These are phyloP conservation scores for Caracal caracal DNA, from an alignment of 2,113 vertebrate species.

Conservation along the genomic window DNA sequence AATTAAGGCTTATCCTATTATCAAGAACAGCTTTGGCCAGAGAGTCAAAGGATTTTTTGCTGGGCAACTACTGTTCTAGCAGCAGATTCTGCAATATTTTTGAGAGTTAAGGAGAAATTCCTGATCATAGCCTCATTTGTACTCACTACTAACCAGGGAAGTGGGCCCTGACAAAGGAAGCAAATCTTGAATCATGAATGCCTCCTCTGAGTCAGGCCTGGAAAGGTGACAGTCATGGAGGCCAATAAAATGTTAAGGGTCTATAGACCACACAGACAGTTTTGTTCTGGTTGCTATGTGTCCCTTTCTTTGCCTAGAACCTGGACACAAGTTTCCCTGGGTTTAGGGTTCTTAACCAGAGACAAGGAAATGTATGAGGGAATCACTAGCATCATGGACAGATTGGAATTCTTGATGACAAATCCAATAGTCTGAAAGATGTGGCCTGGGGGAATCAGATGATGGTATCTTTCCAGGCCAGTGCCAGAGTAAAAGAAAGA, in stretches of 20 bases:
- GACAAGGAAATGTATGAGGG: too few relatives aligned
- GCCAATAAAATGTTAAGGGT: background rate
- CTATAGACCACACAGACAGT: too few relatives aligned
- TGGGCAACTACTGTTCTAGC: background rate
- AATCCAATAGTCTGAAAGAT: too few relatives aligned
- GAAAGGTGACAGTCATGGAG: background rate
- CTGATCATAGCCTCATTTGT: background rate
- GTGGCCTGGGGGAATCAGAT: too few relatives aligned
- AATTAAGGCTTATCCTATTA: background rate
- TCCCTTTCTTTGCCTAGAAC: too few relatives aligned
- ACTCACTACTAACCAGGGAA: background rate
- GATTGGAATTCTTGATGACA: too few relatives aligned
- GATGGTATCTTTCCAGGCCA: too few relatives aligned
- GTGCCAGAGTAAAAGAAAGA: too few relatives aligned
- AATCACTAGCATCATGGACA: too few relatives aligned
- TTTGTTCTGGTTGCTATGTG: too few relatives aligned
- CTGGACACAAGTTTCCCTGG: too few relatives aligned
- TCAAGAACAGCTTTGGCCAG: background rate
- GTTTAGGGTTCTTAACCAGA: too few relatives aligned
- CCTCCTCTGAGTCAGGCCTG: background rate
- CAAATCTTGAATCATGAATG: background rate
- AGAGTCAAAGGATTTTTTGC: background rate
- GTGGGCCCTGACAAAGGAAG: background rate
- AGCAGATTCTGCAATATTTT: background rate
- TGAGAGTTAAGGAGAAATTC: background rate